These are phyloP conservation scores for Lanius collurio DNA, from an alignment of 2,113 vertebrate genomes.

Conservation along the genomic window DNA sequence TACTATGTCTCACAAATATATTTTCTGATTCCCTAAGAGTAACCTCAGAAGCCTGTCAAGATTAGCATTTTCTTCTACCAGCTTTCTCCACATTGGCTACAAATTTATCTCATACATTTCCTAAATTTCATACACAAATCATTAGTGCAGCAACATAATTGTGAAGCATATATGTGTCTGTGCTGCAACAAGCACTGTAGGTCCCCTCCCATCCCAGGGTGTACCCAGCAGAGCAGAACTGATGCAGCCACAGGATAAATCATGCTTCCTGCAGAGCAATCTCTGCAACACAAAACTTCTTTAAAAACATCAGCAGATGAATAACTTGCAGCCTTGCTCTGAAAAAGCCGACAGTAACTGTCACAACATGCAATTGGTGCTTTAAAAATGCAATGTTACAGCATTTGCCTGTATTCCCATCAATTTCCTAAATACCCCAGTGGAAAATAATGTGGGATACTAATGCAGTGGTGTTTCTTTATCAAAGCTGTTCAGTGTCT, in stretches of 20 bases:
- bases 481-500: neutral
- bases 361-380: rapidly evolving
- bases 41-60: neutral
- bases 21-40: neutral
- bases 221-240: neutral
- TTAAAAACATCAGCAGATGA: neutral
- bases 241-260: neutral
- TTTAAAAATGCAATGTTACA: neutral
- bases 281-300: neutral
- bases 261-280: neutral
- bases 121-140: neutral
- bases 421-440: neutral
- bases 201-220: neutral
- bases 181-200: neutral
- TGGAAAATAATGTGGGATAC: neutral
- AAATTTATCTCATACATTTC: neutral
- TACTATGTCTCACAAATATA: neutral
- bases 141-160: neutral
- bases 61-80: neutral
- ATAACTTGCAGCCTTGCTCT: neutral
- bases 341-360: neutral
- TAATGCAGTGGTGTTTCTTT: neutral
- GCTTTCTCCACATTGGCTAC: neutral
- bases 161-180: neutral
- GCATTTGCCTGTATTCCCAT: neutral